Conservation (phyloP, 2,888 invertebrate genomes). For the Timema cristinae region DNA sequence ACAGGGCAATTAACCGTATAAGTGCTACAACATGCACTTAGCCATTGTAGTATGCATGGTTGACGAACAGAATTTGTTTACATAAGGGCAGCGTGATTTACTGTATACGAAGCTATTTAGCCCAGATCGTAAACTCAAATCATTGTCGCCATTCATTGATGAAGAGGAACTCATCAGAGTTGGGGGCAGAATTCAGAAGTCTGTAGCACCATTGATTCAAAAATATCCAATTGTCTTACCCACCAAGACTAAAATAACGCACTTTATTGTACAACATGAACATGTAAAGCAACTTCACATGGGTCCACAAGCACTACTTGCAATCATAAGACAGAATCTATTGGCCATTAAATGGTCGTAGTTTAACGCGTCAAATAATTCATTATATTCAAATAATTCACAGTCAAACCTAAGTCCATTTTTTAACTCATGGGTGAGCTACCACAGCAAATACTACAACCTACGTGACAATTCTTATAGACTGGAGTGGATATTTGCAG, state of each 20-base stretch:
- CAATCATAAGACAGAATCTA: neutral
- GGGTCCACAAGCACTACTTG: neutral
- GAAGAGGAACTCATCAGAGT: neutral
- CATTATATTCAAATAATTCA: neutral
- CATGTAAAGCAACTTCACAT: neutral
- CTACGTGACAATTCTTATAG: constrained; percentile 23
- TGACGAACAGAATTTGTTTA: neutral
- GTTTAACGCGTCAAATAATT: neutral
- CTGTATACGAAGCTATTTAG: neutral
- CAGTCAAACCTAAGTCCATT: neutral
- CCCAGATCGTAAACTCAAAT: neutral
- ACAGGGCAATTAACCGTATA: neutral
- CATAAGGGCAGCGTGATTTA: neutral
- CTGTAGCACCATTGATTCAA: neutral
- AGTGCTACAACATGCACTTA: neutral
- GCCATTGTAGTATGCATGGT: neutral
- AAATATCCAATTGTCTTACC: neutral
- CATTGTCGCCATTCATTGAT: neutral
- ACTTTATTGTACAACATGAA: neutral
- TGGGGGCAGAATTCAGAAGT: neutral
- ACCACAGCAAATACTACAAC: constrained; percentile 24
- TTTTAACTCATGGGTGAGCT: constrained; percentile 29
- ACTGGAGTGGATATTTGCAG: constrained; percentile 8
- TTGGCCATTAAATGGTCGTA: neutral
- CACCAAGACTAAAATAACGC: constrained; percentile 1